A percentile compares a stretch with the other conserved stretches of the same genome.
Conservation (phyloP, 2,797 vertebrate genomes). For the Rhinophrynus dorsalis region DNA sequence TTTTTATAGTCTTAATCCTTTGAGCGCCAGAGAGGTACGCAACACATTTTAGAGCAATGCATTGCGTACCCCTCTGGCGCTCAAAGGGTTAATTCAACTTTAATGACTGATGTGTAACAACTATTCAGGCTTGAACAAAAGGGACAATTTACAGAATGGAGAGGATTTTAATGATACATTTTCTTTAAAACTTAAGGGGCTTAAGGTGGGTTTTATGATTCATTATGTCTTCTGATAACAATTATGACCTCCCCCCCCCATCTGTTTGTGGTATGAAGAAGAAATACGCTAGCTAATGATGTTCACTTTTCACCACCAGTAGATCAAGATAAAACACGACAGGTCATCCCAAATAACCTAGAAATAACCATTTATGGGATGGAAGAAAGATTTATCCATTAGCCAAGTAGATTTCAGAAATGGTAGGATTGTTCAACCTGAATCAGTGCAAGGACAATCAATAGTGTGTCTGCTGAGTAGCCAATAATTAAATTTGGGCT, state of each 20-base stretch:
- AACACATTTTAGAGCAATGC: too few relatives aligned
- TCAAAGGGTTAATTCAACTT: too few relatives aligned
- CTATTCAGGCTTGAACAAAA: too few relatives aligned
- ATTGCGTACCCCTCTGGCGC: too few relatives aligned
- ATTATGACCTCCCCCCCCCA: too few relatives aligned
- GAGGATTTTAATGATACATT: too few relatives aligned
- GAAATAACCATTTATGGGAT: conserved; percentile 1
- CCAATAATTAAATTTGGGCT: background rate
- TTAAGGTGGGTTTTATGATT: too few relatives aligned
- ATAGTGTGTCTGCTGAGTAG: conserved; percentile 1
- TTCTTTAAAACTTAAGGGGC: too few relatives aligned
- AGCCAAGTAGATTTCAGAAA: background rate
- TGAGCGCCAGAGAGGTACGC: too few relatives aligned
- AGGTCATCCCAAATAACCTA: background rate
- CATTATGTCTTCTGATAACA: too few relatives aligned
- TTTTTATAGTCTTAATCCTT: too few relatives aligned
- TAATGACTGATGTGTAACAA: too few relatives aligned
- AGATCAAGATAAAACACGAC: background rate
- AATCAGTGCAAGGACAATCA: conserved; percentile 1
- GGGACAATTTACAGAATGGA: background rate
- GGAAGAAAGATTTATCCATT: background rate
- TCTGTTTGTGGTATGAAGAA: background rate
- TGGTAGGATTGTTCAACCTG: background rate
- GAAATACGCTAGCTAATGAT: background rate
- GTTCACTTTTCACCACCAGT: background rate